A percentile compares a stretch with the other conserved stretches of the same genome.
Conservation (phyloP, 2,113 vertebrate genomes). For the Pygathrix nemaeus region DNA sequence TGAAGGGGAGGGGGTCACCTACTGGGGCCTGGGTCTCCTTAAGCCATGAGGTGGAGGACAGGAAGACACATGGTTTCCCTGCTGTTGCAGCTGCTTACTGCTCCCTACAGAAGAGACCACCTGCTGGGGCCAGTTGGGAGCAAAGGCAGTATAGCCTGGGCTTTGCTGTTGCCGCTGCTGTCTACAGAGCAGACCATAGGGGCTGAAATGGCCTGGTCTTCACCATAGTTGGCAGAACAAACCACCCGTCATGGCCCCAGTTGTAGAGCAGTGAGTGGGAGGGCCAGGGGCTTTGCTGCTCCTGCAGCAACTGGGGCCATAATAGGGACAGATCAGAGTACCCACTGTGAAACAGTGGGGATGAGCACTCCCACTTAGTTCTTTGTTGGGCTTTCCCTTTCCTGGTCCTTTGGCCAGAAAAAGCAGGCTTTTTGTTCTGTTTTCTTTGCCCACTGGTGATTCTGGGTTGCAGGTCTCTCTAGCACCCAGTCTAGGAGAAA, state of each 20-base stretch:
- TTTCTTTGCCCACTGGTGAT: neutral
- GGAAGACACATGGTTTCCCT: neutral
- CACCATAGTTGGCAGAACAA: neutral
- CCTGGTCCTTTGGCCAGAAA: constrained; percentile 12
- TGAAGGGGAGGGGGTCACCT: neutral
- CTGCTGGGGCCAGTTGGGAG: neutral
- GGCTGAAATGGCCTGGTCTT: constrained; percentile 12
- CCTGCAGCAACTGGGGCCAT: neutral
- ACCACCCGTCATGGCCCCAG: neutral
- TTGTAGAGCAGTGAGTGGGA: neutral
- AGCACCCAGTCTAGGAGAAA: neutral
- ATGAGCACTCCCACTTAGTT: neutral
- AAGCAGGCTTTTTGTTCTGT: constrained; percentile 8
- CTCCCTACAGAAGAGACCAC: neutral
- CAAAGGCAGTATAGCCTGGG: neutral
- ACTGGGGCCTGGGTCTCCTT: neutral
- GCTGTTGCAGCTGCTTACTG: neutral
- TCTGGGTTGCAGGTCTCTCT: neutral
- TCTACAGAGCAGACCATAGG: neutral
- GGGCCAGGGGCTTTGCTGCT: neutral
- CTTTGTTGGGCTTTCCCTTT: neutral
- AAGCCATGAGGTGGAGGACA: neutral
- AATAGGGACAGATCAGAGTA: neutral
- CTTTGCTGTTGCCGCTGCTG: neutral
- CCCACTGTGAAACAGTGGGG: neutral